These are phyloP conservation scores for Drosophila santomea DNA, from an alignment of 1,140 invertebrate species.

Conservation along the genomic window DNA sequence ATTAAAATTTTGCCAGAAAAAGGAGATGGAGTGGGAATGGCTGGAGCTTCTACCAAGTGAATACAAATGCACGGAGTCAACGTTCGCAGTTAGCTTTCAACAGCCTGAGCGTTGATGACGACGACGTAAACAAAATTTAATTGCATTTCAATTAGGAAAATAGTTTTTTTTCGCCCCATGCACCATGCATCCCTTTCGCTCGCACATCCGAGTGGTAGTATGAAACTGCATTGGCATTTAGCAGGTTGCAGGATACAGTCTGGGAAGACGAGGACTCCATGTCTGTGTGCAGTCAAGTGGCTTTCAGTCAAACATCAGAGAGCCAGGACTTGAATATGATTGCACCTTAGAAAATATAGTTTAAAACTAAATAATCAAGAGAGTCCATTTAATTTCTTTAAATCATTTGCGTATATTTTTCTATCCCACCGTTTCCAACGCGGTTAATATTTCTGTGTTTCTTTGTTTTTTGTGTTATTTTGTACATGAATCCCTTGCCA, in stretches of 20 bases:
- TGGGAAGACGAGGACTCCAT: conserved; percentile 19
- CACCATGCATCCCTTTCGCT: background rate
- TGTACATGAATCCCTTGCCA: no score
- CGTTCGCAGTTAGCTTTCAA: conserved; percentile 43
- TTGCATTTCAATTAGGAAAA: conserved; percentile 79
- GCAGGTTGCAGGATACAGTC: conserved; percentile 25
- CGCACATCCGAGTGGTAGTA: background rate
- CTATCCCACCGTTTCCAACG: no score
- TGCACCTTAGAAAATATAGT: conserved; percentile 3
- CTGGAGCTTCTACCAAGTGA: conserved; percentile 4
- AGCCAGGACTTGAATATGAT: conserved; percentile 2
- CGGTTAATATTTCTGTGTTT: no score
- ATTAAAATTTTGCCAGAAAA: conserved; percentile 62
- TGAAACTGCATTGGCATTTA: conserved; percentile 28
- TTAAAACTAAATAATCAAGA: background rate
- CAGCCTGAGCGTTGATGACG: conserved; percentile 22
- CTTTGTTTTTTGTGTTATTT: no score
- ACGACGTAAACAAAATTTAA: conserved; percentile 73
- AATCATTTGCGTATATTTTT: no score
- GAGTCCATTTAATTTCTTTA: background rate
- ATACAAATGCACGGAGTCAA: conserved; percentile 52
- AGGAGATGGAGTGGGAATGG: background rate
- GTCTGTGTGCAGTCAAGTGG: conserved; percentile 62
- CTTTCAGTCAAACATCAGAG: conserved; percentile 27
- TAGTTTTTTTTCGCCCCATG: conserved; percentile 47